Evolutionary conservation across 2,797 vertebrate genomes (phyloP).

Genomic region (Otus scops): DNA sequence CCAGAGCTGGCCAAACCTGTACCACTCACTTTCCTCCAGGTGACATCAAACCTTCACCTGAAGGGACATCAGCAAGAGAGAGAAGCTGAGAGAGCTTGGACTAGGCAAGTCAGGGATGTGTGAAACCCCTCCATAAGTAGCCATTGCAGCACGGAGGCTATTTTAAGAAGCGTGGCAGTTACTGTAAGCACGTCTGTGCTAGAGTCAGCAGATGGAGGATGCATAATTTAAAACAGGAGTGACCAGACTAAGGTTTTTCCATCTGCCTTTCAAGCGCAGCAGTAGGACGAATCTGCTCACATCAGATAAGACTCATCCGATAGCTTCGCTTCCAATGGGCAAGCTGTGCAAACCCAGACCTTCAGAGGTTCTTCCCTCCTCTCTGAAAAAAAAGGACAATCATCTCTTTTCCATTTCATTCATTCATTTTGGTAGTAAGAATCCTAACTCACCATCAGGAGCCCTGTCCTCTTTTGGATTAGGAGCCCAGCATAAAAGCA

Average conservation of each 20-base stretch:
- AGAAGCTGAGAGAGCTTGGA: background rate
- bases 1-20: background rate
- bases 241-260: slow-evolving; percentile 21
- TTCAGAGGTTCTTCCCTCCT: background rate
- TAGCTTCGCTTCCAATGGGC: background rate
- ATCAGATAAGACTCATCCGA: background rate
- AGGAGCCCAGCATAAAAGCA: background rate
- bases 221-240: slow-evolving; percentile 40
- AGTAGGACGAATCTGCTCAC: background rate
- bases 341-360: background rate
- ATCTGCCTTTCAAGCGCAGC: background rate
- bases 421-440: background rate
- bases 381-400: background rate
- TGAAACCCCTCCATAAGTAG: background rate
- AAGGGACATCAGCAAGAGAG: background rate
- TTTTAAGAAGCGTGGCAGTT: background rate
- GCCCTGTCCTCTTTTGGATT: background rate
- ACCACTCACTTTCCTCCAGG: background rate
- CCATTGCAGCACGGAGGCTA: background rate
- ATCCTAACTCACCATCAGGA: background rate
- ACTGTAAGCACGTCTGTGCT: background rate
- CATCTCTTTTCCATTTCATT: background rate
- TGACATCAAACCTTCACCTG: background rate
- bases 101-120: background rate
- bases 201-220: slow-evolving; percentile 48